A percentile compares a stretch with the other conserved stretches of the same genome.
Evolutionary conservation across 2,888 invertebrate species (phyloP).

Genomic region (Amorpha juglandis): DNA sequence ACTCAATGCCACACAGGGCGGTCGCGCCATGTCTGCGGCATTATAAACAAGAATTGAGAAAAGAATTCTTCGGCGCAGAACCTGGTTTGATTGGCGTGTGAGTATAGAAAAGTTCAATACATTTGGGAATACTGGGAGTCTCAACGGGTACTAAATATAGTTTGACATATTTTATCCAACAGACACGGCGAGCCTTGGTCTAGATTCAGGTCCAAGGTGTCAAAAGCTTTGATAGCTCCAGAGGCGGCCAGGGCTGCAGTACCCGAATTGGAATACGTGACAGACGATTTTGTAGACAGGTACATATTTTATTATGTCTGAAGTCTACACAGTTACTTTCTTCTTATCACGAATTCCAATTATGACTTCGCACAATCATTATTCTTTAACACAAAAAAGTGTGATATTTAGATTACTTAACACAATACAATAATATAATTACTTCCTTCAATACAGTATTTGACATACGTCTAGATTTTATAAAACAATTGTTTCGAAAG

Average conservation of each 20-base stretch:
- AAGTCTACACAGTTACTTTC: background rate
- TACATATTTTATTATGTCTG: constrained; percentile 48
- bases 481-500: background rate
- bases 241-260: constrained; percentile 91
- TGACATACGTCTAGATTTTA: background rate
- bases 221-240: constrained; percentile 92
- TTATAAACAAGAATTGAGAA: constrained; percentile 87
- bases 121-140: background rate
- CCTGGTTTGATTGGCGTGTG: constrained; percentile 91
- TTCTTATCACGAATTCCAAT: background rate
- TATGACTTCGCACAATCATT: background rate
- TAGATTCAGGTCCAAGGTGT: constrained; percentile 91
- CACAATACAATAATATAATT: constrained; percentile 3
- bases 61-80: constrained; percentile 88
- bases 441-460: background rate
- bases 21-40: constrained; percentile 89
- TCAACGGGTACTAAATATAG: background rate
- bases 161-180: constrained; percentile 41
- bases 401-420: background rate
- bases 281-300: constrained; percentile 90
- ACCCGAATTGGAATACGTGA: constrained; percentile 89
- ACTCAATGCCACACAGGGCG: constrained; percentile 88
- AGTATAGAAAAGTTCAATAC: constrained; percentile 55
- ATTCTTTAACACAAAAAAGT: too few species aligned
- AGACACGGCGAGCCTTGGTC: constrained; percentile 96